These are phyloP conservation scores for Orbicella faveolata DNA, from an alignment of 64 coral and sea anemone species.

Conservation along the genomic window DNA sequence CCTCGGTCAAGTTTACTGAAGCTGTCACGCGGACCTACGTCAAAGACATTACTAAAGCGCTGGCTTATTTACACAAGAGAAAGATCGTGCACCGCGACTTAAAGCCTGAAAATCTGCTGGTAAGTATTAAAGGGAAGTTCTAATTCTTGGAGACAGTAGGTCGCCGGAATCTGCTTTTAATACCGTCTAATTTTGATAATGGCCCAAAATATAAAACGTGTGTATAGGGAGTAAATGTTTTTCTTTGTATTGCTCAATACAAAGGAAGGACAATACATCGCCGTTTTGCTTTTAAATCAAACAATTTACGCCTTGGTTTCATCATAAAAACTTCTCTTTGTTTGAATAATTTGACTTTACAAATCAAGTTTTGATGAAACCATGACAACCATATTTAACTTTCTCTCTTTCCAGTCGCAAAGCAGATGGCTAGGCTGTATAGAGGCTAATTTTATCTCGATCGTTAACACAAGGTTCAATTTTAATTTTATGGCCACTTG, in stretches of 20 bases:
- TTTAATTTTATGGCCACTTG: too few relatives aligned
- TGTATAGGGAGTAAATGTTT: neutral
- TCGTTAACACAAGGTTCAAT: too few relatives aligned
- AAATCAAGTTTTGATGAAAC: neutral
- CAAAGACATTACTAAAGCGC: conserved; percentile 81
- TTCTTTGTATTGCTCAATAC: conserved; percentile 11
- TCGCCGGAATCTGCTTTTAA: neutral
- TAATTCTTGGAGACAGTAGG: neutral
- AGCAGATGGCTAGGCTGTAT: too few relatives aligned
- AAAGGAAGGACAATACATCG: neutral
- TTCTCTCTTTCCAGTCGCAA: too few relatives aligned
- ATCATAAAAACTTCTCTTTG: conserved; percentile 9
- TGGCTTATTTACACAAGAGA: conserved; percentile 87
- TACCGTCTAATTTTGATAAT: neutral
- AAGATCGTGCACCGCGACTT: conserved; percentile 92
- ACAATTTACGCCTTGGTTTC: neutral
- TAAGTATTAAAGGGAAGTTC: conserved; percentile 25
- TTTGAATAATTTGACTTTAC: neutral
- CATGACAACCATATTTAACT: neutral
- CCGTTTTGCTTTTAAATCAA: neutral
- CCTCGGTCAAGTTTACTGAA: conserved; percentile 90
- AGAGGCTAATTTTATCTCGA: too few relatives aligned
- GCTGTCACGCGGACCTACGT: conserved; percentile 71
- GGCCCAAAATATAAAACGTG: neutral
- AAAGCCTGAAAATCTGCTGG: conserved; percentile 96